These are phyloP conservation scores for Hemibagrus wyckioides DNA, from an alignment of 2,113 vertebrate species.

Conservation along the genomic window DNA sequence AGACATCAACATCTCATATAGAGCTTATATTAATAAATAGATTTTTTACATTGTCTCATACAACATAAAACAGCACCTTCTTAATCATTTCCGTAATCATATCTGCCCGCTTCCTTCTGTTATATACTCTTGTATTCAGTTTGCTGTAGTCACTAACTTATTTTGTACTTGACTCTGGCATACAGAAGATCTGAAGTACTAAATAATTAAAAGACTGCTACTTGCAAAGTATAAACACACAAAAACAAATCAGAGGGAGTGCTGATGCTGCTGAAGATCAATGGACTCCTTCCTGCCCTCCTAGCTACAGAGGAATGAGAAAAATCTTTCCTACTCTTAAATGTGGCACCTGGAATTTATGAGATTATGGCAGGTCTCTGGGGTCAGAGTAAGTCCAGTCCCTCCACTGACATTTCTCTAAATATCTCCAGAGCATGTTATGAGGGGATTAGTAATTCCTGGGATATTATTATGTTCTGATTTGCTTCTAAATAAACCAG, in stretches of 20 bases:
- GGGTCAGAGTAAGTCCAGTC: constrained; percentile 22
- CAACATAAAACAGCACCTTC: background rate
- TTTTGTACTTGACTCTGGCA: background rate
- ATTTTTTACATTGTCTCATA: background rate
- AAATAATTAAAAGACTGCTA: constrained; percentile 1
- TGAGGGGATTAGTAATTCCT: background rate
- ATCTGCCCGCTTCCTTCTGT: background rate
- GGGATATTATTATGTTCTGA: background rate
- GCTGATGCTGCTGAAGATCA: constrained; percentile 3
- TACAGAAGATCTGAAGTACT: constrained; percentile 9
- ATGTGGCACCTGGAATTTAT: constrained; percentile 41
- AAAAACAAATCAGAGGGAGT: background rate
- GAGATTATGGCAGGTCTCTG: constrained; percentile 26
- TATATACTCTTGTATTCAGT: background rate
- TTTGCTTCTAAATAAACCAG: background rate
- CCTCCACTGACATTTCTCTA: constrained; percentile 27
- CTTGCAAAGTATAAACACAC: constrained; percentile 4
- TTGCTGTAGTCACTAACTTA: background rate
- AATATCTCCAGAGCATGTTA: constrained; percentile 13
- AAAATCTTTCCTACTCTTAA: constrained; percentile 14
- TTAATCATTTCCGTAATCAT: background rate
- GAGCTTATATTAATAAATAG: background rate
- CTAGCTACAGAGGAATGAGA: background rate
- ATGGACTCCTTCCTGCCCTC: background rate
- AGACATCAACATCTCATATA: background rate